These are phyloP conservation scores for Lonchura striata DNA, from an alignment of 2,113 vertebrate species.

Conservation along the genomic window DNA sequence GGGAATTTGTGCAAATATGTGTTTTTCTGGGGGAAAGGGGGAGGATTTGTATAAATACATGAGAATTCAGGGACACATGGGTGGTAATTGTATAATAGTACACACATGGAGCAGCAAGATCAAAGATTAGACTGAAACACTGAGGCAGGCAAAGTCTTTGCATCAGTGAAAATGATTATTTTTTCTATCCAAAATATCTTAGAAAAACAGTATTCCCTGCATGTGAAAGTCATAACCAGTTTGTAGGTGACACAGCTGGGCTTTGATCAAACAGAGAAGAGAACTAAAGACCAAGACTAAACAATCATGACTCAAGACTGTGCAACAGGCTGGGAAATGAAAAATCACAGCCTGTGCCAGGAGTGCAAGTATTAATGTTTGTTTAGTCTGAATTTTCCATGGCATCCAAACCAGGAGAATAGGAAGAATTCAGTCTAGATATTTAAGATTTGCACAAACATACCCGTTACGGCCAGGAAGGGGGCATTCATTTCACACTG, in stretches of 20 bases:
- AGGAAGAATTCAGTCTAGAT: neutral
- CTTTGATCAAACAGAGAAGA: constrained; percentile 18
- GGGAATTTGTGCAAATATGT: neutral
- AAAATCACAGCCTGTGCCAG: neutral
- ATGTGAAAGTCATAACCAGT: neutral
- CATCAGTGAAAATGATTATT: neutral
- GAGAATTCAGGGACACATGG: neutral
- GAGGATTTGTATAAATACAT: neutral
- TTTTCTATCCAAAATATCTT: constrained; percentile 1
- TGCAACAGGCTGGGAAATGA: neutral
- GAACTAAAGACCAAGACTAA: neutral
- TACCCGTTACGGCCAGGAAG: neutral
- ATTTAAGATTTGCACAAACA: neutral
- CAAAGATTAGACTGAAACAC: neutral
- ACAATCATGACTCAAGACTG: neutral
- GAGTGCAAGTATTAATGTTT: neutral
- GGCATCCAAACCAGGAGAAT: neutral
- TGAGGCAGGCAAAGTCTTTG: neutral
- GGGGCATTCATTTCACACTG: neutral
- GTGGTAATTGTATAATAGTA: neutral
- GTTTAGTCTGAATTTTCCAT: neutral
- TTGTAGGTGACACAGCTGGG: neutral
- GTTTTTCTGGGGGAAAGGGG: neutral
- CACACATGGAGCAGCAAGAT: neutral
- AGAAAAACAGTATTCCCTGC: neutral